Base-by-base conservation (phyloP, 2,113 vertebrate species). In the Pelecanus crispus region DNA sequence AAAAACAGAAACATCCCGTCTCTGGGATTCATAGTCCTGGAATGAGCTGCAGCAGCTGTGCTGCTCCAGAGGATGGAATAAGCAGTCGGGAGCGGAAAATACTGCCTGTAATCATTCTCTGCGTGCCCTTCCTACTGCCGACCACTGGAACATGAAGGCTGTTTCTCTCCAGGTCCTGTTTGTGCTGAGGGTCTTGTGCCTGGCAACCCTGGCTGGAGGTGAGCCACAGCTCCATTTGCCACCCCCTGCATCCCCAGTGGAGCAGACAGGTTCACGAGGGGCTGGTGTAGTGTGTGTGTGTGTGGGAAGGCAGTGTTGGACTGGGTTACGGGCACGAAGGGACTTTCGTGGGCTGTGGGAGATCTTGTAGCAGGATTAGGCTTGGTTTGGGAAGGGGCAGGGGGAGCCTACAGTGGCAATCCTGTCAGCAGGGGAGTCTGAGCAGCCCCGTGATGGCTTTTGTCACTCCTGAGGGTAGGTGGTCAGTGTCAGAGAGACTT, bases 261-360 rank as follows among this genome's bases (percentile, higher is more conserved):
- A 20, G 16, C 66, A 21, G 71, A 25, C 12, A 0, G 22, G 4
- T 3, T 15, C 13, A 1, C 0, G 0, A 8, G 25, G 84, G 55
- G 29, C 3, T 17, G 65, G 17, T 0, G 44, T 5, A 19, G 50
- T 13, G 52, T 13, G 13, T 18, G 2, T 10, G 13, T 3, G 19
- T n/a, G n/a, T n/a, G 24, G 49, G 18, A 10, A 34, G 21, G 58
- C 0, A 7, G 13, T 13, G 1, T 53, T 44, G 83, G 34, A 7
- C 25, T 3, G 0, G 40, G n/a, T n/a, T 32, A 0, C 0, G 5
- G 28, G 31, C 38, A 38, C 2, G 31, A 0, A 15, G 80, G 59
- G n/a, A 59, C 4, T 28, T 38, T 3, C 1, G 5, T 7, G 36
- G 59, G 56, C 25, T 28, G 34, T 19, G 17, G 65, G 78, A 44